Percentiles rank a stretch among this genome's conserved stretches.
phyloP scores from a whole-genome alignment of 2,888 invertebrate species.

The Argyra leucocephala region DNA sequence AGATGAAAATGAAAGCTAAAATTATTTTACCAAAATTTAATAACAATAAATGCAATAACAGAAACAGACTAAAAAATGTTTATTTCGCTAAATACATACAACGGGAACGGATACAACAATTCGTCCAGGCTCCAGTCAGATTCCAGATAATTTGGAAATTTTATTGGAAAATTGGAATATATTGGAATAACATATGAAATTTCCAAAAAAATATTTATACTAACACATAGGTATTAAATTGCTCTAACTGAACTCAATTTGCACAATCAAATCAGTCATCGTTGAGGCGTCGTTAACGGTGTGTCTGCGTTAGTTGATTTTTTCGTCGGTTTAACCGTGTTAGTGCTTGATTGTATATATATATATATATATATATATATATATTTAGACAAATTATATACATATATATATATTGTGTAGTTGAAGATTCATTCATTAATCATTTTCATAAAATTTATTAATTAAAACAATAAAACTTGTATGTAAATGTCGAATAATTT shows the following conservation, averaged over 20 bases:
- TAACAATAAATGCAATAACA: no score
- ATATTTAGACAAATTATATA: no score
- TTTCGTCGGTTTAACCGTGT: slow-evolving; percentile 12
- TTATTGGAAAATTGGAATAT: neutral
- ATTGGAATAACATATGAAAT: neutral
- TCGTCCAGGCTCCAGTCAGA: no score
- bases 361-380: neutral
- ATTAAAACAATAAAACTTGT: neutral
- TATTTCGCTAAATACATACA: no score
- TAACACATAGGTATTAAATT: neutral
- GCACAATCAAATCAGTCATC: slow-evolving; percentile 15
- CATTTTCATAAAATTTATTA: neutral
- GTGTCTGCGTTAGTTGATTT: slow-evolving; percentile 11
- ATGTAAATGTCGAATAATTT: neutral
- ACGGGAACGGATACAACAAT: no score
- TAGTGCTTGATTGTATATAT: neutral
- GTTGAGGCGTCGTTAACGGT: slow-evolving; percentile 20
- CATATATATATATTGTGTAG: neutral
- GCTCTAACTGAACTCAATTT: neutral
- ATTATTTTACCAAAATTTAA: no score
- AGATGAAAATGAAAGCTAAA: no score
- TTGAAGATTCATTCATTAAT: neutral
- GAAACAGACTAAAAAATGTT: no score
- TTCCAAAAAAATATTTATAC: neutral
- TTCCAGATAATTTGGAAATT: no score